These are phyloP conservation scores for Microtus richardsoni DNA, from an alignment of 2,113 vertebrate genomes.

Conservation along the genomic window DNA sequence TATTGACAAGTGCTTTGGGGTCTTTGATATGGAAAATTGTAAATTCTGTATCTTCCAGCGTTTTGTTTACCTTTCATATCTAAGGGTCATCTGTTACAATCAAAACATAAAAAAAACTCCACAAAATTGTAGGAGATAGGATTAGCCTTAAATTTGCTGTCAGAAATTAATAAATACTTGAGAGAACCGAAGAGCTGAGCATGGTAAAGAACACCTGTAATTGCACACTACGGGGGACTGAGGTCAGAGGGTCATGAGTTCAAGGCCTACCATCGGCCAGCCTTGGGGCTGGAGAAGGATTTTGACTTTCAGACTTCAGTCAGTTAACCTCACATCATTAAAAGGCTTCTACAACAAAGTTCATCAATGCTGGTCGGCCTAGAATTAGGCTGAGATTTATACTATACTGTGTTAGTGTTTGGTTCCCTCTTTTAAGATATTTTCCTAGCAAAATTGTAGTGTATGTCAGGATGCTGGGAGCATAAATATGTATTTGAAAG, in stretches of 20 bases:
- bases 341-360: slow-evolving; percentile 45
- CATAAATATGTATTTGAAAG: slow-evolving; percentile 45
- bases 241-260: background rate
- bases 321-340: background rate
- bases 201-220: background rate
- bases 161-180: background rate
- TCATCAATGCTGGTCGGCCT: slow-evolving; percentile 23
- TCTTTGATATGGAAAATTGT: background rate
- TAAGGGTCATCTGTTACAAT: background rate
- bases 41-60: background rate
- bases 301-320: background rate
- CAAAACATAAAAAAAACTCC: background rate
- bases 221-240: background rate
- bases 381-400: background rate
- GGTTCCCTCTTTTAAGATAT: slow-evolving; percentile 26
- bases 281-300: background rate
- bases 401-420: slow-evolving; percentile 15
- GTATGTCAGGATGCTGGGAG: slow-evolving; percentile 6
- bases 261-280: background rate
- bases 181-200: background rate
- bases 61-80: slow-evolving; percentile 14
- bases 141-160: slow-evolving; percentile 34
- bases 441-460: slow-evolving; percentile 47
- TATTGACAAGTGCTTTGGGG: background rate
- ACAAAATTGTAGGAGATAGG: background rate